Evolutionary conservation across 1,140 invertebrate genomes (phyloP), one percentile per base, ranked within the genome.

Genomic region (Diachasma alloeum): DNA sequence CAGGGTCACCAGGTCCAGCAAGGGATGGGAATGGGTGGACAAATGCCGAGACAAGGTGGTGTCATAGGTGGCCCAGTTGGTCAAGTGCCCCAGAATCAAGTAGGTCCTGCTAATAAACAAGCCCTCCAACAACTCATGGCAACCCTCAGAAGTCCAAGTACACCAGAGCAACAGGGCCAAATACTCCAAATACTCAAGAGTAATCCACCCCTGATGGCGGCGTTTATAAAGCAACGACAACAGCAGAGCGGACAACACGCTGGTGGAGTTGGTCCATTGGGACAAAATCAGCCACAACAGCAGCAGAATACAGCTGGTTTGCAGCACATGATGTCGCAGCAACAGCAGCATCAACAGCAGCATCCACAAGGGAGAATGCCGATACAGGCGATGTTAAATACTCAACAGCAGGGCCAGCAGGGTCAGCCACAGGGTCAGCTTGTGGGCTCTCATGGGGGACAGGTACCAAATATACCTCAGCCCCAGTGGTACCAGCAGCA

Each of bases 181-280:
- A 96, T 99, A 69, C 91, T 98, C 31, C 93, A 94, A 81, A 97
- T 99, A 82, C 92, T 99, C 59, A 98, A 98, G 88, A 95, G 94
- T 63, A 97, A 99, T 91, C 97, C 97, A 59, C 96, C 96, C 76
- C 91, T 99, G 11, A 99, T 99, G 97, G 97, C 97, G 72, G 96
- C 97, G 67, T 98, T 98, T 85, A 97, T 99, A 72, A 97, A 97
- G 88, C 96, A 98, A 89, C 91, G 96, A 86, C 94, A 96, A 90
- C 87, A 89, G 74, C 86, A 88, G 79, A 83, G 85, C 72, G 83
- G 84, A 72, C 88, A 90, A 36, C 88, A 87, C 36, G 82, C 80
- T 44, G 84, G 82, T 36, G 85, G 81, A 59, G 84, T 86, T 56
- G 81, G 84, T 36, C 84, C 84, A 56, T 31, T 89, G 76, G 86